phyloP scores from a whole-genome alignment of 2,797 vertebrate genomes.

The Chaunax sp. region DNA sequence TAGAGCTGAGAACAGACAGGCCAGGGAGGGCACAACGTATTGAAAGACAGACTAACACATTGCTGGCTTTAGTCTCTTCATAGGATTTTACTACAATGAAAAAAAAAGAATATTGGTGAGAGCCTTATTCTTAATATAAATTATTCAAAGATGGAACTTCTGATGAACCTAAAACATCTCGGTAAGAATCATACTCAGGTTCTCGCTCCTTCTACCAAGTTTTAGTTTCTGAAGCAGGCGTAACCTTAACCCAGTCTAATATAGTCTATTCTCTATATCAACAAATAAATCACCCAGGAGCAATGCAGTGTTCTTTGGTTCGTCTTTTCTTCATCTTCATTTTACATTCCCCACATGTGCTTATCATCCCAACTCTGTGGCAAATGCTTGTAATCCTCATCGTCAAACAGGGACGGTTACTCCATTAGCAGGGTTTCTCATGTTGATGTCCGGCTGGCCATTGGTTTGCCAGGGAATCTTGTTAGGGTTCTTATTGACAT shows the following conservation, averaged over 20 bases:
- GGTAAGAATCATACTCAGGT: conserved; percentile 20
- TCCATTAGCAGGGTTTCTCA: conserved; percentile 74
- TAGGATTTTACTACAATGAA: conserved; percentile 2
- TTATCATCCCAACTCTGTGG: conserved; percentile 52
- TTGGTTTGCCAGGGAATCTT: conserved; percentile 71
- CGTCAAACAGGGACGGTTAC: conserved; percentile 64
- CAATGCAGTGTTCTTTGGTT: conserved; percentile 49
- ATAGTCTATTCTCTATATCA: conserved; percentile 40
- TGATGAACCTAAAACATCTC: conserved; percentile 15
- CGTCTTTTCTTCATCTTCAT: conserved; percentile 33
- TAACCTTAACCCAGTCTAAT: conserved; percentile 39
- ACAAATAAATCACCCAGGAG: conserved; percentile 62
- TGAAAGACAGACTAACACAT: neutral
- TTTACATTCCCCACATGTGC: conserved; percentile 60
- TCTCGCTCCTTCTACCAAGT: conserved; percentile 14
- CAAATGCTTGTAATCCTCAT: conserved; percentile 70
- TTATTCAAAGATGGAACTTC: conserved; percentile 22
- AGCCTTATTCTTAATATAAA: conserved; percentile 9
- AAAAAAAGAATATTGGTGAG: neutral
- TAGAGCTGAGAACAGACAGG: neutral
- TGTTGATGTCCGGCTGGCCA: conserved; percentile 73
- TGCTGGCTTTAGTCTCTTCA: conserved; percentile 20
- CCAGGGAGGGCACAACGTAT: neutral
- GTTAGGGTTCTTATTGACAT: conserved; percentile 79
- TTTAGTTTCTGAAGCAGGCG: no score